Percentiles rank a stretch among this genome's conserved stretches.
phyloP scores from a whole-genome alignment of 2,113 vertebrate species.

The Melanerpes aurifrons region DNA sequence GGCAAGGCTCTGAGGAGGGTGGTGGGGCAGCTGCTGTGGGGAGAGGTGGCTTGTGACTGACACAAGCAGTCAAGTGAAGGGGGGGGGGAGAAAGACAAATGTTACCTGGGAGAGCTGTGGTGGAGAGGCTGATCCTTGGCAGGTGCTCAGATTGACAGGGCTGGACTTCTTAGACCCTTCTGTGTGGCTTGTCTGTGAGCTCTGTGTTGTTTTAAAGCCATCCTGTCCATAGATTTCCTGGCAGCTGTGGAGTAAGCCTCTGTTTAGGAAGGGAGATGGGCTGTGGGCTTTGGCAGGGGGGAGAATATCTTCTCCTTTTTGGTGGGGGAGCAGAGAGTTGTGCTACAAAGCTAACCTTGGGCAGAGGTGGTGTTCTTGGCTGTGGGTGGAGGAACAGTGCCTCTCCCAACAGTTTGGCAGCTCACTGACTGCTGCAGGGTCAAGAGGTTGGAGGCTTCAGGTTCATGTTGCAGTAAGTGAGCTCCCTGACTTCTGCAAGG shows the following conservation, averaged over 20 bases:
- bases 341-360: neutral
- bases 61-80: neutral
- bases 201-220: neutral
- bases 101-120: neutral
- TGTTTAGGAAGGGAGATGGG: neutral
- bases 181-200: neutral
- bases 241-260: neutral
- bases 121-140: neutral
- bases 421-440: neutral
- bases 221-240: neutral
- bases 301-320: accelerated
- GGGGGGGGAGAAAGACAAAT: too few relatives aligned
- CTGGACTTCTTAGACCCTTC: too few relatives aligned
- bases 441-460: too few relatives aligned
- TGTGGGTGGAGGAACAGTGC: neutral
- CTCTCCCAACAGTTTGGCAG: neutral
- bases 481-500: neutral
- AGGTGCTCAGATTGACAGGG: neutral
- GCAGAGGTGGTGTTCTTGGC: neutral
- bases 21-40: neutral
- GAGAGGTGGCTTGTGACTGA: neutral
- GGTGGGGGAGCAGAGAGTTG: neutral
- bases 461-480: neutral
- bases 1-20: neutral
- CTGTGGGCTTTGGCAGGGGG: neutral